Base-by-base conservation (phyloP, 2,888 invertebrate species). In the Microctonus hyperodae region DNA sequence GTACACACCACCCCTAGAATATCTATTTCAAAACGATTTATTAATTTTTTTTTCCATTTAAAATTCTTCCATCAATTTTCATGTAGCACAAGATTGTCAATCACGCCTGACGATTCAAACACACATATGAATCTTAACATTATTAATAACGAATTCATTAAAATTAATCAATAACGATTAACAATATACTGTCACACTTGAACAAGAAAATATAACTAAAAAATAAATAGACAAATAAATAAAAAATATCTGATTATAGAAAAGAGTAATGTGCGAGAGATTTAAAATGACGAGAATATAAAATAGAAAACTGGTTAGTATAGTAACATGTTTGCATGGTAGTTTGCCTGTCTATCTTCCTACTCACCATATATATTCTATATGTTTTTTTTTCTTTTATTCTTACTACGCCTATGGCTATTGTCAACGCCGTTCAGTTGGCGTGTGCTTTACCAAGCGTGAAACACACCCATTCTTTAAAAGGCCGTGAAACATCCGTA, bases 391-490 rank as follows among this genome's bases (percentile, higher is more conserved):
- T n/a, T 2, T 44, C 1, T 44, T 44, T 44, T 44, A 35, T 50
- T 28, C 59, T 37, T 63, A 55, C 61, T 63, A 40, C 63, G 59
- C 56, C 55, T 68, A 57, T 31, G 68, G 51, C 64, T 62, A 61
- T 68, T 68, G 68, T 69, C 65, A 57, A 58, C 40, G 58, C 61
- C 55, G 61, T 61, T 35, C 55, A 61, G 65, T 66, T 71, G 66
- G 59, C 16, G 16, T 65, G 57, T 61, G 81, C 78, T 83, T 79
- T 79, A 79, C 82, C 77, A 79, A 80, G 80, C 80, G 83, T 81
- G 74, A 83, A 83, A 81, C 79, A 77, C 77, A 74, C 72, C 78
- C 72, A 79, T 80, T 81, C 79, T 81, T 76, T 76, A 76, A 75
- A 73, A 64, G 44, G 57, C 56, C 64, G 48, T 64, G 64, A 64